phyloP scores from a whole-genome alignment of 2,113 vertebrate species.

The Kobus ellipsiprymnus region DNA sequence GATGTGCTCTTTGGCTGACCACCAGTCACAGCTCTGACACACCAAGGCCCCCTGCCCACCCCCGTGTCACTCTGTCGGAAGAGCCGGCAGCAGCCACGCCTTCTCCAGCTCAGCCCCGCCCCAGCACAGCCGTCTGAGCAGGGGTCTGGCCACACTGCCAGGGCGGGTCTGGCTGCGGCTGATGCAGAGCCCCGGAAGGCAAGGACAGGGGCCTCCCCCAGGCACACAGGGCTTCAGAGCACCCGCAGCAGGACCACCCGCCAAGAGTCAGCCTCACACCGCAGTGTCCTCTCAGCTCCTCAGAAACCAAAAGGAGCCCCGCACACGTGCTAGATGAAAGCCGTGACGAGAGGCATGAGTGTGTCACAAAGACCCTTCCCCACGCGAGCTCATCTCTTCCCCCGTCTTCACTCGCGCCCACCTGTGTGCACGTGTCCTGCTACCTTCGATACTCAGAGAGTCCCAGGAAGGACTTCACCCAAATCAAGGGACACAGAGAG shows the following conservation, averaged over 20 bases:
- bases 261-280: background rate
- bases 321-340: background rate
- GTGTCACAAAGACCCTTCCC: background rate
- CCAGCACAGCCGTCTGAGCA: background rate
- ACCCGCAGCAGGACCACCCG: no score
- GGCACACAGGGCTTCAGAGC: rapidly evolving
- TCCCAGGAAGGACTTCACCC: background rate
- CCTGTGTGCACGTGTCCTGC: background rate
- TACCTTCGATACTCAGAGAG: background rate
- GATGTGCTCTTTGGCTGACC: background rate
- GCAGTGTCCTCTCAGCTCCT: background rate
- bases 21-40: background rate
- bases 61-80: background rate
- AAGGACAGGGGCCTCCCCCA: background rate
- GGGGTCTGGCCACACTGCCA: background rate
- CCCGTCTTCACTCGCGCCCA: rapidly evolving
- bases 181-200: background rate
- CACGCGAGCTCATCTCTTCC: rapidly evolving
- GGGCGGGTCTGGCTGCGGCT: background rate
- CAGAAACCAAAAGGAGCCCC: background rate
- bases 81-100: background rate
- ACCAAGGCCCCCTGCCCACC: background rate
- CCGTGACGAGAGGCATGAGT: rapidly evolving
- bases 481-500: background rate
- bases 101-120: background rate